Base-by-base conservation (phyloP, 2,797 vertebrate genomes). In the Typhlichthys subterraneus region DNA sequence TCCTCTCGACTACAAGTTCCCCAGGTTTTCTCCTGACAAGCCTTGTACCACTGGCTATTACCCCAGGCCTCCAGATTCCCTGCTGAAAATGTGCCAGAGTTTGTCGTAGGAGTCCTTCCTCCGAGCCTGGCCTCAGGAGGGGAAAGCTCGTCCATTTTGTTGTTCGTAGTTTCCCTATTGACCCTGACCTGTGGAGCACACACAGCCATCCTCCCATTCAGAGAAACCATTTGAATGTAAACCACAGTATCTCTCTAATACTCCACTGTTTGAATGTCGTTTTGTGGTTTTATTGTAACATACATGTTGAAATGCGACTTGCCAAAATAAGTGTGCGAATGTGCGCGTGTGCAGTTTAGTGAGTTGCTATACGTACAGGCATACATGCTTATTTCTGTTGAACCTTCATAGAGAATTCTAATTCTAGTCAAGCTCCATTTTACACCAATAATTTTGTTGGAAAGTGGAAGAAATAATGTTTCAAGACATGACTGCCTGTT, bases 1-100 rank as follows among this genome's bases (percentile, higher is more conserved):
- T 76, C 95, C 97, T 8, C 87, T 99, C 93, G 95, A 98, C 91
- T 96, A 95, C 83, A 95, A 94, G 86, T 99, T 98, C 85, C 89
- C 90, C 79, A 93, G 92, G 81, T 99, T 99, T 88, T 97, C 95
- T 75, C 83, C 92, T 11, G 90, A 92, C 85, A 94, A 71, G 85
- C 94, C 94, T 63, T 91, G 92, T 85, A 96, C 91, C 61, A 91
- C 87, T 1, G 97, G 96, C 64, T 99, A 96, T 87, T 98, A 95
- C 84, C 97, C 97, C 63, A 86, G 91, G 23, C 95, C 96, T 78
- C 96, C 94, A 0, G 88, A 92, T 80, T 90, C 87, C 3, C 88
- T 96, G 83, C 82, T 95, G 84, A 92, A 90, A 88, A 87, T 69
- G 69, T 89, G 79, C 56, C 88, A 93, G 79, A 79, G 73, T 75